These are phyloP conservation scores for Agrilus planipennis DNA, from an alignment of 1,140 invertebrate genomes.

Conservation along the genomic window DNA sequence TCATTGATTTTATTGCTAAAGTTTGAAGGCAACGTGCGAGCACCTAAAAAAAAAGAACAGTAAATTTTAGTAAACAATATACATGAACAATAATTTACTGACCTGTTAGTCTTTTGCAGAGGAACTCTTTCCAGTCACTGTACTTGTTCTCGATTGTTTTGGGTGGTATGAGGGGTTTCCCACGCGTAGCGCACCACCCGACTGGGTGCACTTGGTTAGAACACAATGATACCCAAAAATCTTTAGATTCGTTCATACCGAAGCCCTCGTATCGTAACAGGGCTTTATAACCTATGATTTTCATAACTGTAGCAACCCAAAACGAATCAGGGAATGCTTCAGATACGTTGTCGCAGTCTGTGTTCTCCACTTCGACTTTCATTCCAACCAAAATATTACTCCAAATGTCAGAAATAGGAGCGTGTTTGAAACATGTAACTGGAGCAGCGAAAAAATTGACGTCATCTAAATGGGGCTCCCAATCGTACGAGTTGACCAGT, in stretches of 20 bases:
- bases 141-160: slow-evolving; percentile 84
- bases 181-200: slow-evolving; percentile 91
- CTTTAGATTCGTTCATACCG: slow-evolving; percentile 71
- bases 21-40: slow-evolving; percentile 80
- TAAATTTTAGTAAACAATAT: too few relatives aligned
- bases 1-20: slow-evolving; percentile 81
- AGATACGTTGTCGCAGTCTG: slow-evolving; percentile 68
- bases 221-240: slow-evolving; percentile 94
- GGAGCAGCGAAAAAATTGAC: slow-evolving; percentile 73
- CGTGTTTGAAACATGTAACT: slow-evolving; percentile 84
- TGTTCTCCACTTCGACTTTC: slow-evolving; percentile 92
- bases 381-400: slow-evolving; percentile 85
- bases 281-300: slow-evolving; percentile 87
- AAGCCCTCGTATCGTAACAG: slow-evolving; percentile 89
- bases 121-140: slow-evolving; percentile 90
- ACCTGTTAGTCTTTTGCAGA: slow-evolving; percentile 77
- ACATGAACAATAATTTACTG: too few relatives aligned
- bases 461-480: slow-evolving; percentile 65
- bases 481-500: slow-evolving; percentile 65
- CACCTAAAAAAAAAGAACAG: too few relatives aligned
- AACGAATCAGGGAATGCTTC: slow-evolving; percentile 73
- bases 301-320: slow-evolving; percentile 89
- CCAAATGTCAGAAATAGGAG: slow-evolving; percentile 85
- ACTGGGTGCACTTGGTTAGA: slow-evolving; percentile 88
- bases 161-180: slow-evolving; percentile 88